These are phyloP conservation scores for Cyclargus thomasi DNA, from an alignment of 1,140 invertebrate genomes.

Conservation along the genomic window DNA sequence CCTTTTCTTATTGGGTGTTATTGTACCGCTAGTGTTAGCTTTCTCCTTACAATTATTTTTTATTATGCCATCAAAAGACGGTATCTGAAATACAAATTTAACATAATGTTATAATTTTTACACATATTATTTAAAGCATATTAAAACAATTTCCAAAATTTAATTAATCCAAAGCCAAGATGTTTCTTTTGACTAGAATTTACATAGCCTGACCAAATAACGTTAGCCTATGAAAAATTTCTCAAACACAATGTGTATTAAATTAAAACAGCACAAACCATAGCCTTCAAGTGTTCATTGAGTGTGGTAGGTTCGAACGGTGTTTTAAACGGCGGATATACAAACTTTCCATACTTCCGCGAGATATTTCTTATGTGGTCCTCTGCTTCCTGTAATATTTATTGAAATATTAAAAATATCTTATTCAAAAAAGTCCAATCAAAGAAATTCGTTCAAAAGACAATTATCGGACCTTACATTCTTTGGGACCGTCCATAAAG, in stretches of 20 bases:
- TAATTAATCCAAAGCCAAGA: too few species aligned
- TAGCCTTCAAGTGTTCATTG: constrained; percentile 79
- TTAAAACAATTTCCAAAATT: too few species aligned
- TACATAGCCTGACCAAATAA: too few species aligned
- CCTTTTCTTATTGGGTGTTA: constrained; percentile 38
- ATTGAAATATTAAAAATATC: too few species aligned
- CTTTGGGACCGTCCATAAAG: too few species aligned
- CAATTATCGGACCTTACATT: too few species aligned
- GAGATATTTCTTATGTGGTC: constrained; percentile 84
- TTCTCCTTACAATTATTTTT: constrained; percentile 34
- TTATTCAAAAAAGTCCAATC: not conserved
- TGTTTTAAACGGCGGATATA: constrained; percentile 84
- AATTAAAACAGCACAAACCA: constrained; percentile 65
- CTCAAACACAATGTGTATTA: too few species aligned
- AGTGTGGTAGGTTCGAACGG: constrained; percentile 81
- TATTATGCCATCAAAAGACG: constrained; percentile 45
- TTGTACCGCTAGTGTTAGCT: constrained; percentile 31
- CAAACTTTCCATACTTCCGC: constrained; percentile 84
- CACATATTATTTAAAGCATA: too few species aligned
- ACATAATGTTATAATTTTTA: not conserved
- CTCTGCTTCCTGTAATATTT: constrained; percentile 79
- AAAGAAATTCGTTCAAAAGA: too few species aligned
- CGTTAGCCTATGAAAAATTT: too few species aligned
- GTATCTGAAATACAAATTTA: constrained; percentile 34
- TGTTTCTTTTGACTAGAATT: too few species aligned